Evolutionary conservation across 2,888 invertebrate species (phyloP), one percentile per base, ranked within the genome.

Genomic region (Tillus elongatus): DNA sequence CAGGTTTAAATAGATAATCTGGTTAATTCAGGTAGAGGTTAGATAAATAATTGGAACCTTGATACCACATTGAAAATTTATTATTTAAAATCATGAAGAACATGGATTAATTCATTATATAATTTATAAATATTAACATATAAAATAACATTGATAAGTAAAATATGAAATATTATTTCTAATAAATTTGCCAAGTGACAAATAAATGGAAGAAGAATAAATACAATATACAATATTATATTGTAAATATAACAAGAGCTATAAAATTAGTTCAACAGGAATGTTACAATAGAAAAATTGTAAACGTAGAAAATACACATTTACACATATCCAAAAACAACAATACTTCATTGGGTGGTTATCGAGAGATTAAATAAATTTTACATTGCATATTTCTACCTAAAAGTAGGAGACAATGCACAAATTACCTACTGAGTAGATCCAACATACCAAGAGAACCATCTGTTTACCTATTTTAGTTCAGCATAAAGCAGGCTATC

Each of bases 241-340:
- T 45, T 43, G 39, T 41, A 39, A 46, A 37, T n/a, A n/a, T 46
- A 50, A 49, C 43, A 46, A 51, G 45, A 49, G 44, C 46, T 50
- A 47, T 46, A 50, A 52, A 52, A 47, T 47, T 51, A 51, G 47
- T 53, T 47, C 46, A 49, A 49, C 44, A 51, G 58, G 58, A 58
- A 58, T 58, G 57, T 56, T 50, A 53, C 44, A 54, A 49, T 53
- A 50, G 50, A 55, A 51, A 54, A 53, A 46, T 45, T 47, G 54
- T 45, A 52, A 55, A 51, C 48, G 49, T 50, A 51, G 44, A 49
- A 49, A 53, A 49, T 41, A 50, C 45, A 46, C 24, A 19, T n/a
- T 19, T 19, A 19, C 6, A 19, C 24, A 19, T 19, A 19, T n/a
- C n/a, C n/a, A n/a, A n/a, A n/a, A n/a, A n/a, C n/a, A n/a, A n/a